These are phyloP conservation scores for Acanthosepion esculentum DNA, from an alignment of 2,888 invertebrate genomes.

Conservation along the genomic window DNA sequence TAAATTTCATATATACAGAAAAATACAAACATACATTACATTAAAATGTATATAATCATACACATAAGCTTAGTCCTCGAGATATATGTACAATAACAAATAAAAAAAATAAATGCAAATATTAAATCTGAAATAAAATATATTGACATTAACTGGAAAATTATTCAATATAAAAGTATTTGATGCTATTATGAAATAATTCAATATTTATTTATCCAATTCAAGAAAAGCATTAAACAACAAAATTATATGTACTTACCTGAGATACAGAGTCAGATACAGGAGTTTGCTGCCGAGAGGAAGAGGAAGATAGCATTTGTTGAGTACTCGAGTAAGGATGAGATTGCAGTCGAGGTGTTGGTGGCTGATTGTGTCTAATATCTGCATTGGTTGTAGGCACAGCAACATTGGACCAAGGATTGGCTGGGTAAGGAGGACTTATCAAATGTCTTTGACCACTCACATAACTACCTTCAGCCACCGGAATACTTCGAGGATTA, in stretches of 20 bases:
- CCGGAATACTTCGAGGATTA: not conserved
- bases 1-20: too few relatives aligned
- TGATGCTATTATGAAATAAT: too few relatives aligned
- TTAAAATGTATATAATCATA: not conserved
- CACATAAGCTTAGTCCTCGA: not conserved
- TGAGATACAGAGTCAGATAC: not conserved
- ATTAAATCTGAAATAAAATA: not conserved
- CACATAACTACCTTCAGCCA: not conserved
- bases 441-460: not conserved
- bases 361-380: not conserved
- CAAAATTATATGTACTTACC: not conserved
- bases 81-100: not conserved
- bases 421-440: not conserved
- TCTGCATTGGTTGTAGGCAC: not conserved
- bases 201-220: too few relatives aligned
- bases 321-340: not conserved
- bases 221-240: not conserved
- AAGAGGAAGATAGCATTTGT: not conserved
- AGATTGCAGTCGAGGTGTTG: not conserved
- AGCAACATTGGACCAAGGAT: slow-evolving; percentile 5
- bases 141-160: not conserved
- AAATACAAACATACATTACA: not conserved
- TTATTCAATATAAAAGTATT: too few relatives aligned
- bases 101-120: not conserved
- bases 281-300: not conserved